These are phyloP conservation scores for Myoxocephalus aenaeus DNA, from an alignment of 2,797 vertebrate genomes.

Conservation along the genomic window DNA sequence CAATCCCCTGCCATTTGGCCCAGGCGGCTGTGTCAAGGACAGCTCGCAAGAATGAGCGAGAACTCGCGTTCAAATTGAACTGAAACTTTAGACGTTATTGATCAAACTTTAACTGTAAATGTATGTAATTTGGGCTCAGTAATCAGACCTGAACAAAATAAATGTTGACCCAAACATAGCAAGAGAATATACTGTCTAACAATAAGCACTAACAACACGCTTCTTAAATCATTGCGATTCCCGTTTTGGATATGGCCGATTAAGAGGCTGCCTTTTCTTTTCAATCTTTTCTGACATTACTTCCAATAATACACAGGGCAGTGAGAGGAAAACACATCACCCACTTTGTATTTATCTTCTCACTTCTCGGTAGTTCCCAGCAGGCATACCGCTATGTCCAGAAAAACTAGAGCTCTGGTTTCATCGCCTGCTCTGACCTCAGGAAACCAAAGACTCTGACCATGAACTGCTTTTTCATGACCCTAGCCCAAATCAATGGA, in stretches of 20 bases:
- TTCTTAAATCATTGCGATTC: slow-evolving; percentile 9
- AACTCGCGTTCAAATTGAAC: not conserved
- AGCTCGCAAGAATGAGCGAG: not conserved
- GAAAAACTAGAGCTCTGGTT: slow-evolving; percentile 77
- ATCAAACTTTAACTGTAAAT: slow-evolving; percentile 19
- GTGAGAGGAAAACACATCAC: slow-evolving; percentile 34
- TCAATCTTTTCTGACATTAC: slow-evolving; percentile 36
- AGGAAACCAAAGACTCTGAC: slow-evolving; percentile 82
- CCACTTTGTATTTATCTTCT: slow-evolving; percentile 67
- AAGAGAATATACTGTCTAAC: not conserved
- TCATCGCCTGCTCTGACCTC: slow-evolving; percentile 81
- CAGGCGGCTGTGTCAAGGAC: slow-evolving; percentile 2
- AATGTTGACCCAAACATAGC: not conserved
- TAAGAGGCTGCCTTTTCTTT: slow-evolving; percentile 21
- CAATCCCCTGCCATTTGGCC: slow-evolving; percentile 20
- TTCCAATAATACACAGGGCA: slow-evolving; percentile 49
- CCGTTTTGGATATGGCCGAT: slow-evolving; percentile 37
- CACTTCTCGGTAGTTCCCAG: slow-evolving; percentile 72
- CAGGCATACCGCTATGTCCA: slow-evolving; percentile 71
- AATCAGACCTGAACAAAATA: not conserved
- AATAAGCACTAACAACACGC: not conserved
- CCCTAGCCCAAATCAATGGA: slow-evolving; percentile 72
- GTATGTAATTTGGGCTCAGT: not conserved
- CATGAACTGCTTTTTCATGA: slow-evolving; percentile 82
- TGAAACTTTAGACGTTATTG: not conserved